A percentile compares a stretch with the other conserved stretches of the same genome.
Evolutionary conservation across 2,113 vertebrate species (phyloP).

Genomic region (Carassius carassius): DNA sequence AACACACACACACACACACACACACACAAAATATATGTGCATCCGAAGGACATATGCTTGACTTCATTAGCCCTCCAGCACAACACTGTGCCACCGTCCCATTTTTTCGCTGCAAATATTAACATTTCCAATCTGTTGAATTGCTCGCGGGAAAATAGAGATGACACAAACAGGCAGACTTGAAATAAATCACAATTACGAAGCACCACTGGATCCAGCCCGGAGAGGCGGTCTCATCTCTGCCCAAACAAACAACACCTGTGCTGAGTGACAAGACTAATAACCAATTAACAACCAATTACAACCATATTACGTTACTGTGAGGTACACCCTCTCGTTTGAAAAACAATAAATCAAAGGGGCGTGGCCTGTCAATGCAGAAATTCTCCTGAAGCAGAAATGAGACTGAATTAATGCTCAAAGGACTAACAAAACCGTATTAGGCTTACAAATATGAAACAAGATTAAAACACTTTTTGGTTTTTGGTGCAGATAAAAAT

Average conservation of each 20-base stretch:
- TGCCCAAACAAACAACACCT: conserved; percentile 60
- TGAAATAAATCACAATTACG: conserved; percentile 81
- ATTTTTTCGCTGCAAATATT: conserved; percentile 67
- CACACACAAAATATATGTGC: conserved; percentile 4
- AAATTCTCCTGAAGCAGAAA: not conserved
- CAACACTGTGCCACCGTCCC: conserved; percentile 36
- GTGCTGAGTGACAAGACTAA: conserved; percentile 62
- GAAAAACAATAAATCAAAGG: conserved; percentile 56
- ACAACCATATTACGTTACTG: conserved; percentile 66
- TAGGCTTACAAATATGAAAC: not conserved
- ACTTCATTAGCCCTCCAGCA: conserved; percentile 62
- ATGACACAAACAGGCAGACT: conserved; percentile 63
- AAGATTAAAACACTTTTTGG: conserved; percentile 19
- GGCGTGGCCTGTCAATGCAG: conserved; percentile 16
- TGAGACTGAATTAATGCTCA: conserved; percentile 15
- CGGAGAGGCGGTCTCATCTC: conserved; percentile 60
- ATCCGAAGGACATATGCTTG: conserved; percentile 66
- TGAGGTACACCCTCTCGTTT: conserved; percentile 59
- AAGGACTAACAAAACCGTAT: conserved; percentile 23
- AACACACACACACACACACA: not conserved
- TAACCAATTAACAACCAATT: conserved; percentile 73
- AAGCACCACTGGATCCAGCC: conserved; percentile 64
- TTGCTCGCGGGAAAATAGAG: conserved; percentile 67
- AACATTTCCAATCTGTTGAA: conserved; percentile 76
- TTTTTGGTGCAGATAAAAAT: not conserved